phyloP scores from a whole-genome alignment of 1,140 invertebrate species.

The Atta colombica region DNA sequence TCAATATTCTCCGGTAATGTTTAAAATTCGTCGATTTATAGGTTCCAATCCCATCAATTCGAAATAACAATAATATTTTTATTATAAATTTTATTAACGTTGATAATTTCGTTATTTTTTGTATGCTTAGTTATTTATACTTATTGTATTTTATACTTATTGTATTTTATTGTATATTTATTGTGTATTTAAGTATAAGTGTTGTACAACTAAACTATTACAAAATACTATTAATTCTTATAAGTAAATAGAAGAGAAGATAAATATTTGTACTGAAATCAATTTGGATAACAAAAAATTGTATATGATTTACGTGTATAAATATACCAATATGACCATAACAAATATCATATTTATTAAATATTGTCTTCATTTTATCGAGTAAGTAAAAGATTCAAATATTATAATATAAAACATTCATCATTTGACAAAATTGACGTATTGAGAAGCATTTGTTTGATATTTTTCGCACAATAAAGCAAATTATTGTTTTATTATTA shows the following conservation, averaged over 20 bases:
- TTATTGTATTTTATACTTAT: neutral
- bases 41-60: neutral
- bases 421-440: neutral
- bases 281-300: neutral
- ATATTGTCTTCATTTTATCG: neutral
- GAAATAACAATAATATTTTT: neutral
- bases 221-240: neutral
- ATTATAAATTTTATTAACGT: neutral
- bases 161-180: too few relatives aligned
- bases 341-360: neutral
- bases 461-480: neutral
- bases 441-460: neutral
- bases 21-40: neutral
- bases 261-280: neutral
- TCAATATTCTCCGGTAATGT: neutral
- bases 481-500: slow-evolving; percentile 19
- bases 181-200: too few relatives aligned
- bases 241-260: neutral
- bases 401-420: neutral
- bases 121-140: neutral
- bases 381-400: slow-evolving; percentile 2
- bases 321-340: neutral
- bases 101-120: neutral
- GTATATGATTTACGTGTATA: neutral
- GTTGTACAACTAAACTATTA: neutral